Conservation (phyloP, 1,140 invertebrate species). For the Drosophila kohkoa region DNA sequence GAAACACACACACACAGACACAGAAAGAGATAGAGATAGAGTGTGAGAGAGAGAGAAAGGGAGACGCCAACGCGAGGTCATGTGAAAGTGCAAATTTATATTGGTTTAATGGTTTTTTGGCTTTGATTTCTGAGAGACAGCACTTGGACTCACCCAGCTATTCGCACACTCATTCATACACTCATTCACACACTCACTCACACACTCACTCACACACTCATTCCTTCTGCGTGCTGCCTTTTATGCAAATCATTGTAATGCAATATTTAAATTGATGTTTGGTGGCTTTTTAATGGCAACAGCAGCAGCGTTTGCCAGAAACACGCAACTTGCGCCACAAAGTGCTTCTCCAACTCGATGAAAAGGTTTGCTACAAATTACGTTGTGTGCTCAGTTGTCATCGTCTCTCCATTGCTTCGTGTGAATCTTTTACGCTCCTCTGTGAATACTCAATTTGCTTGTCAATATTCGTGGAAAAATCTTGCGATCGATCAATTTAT, state of each 20-base stretch:
- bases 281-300: conserved; percentile 70
- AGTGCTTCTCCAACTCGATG: conserved; percentile 10
- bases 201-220: conserved; percentile 14
- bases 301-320: conserved; percentile 26
- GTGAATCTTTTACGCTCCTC: no score
- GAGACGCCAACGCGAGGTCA: conserved; percentile 56
- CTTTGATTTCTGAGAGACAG: conserved; percentile 53
- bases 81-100: conserved; percentile 82
- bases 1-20: conserved; percentile 1
- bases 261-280: conserved; percentile 82
- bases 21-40: conserved; percentile 5
- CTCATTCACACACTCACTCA: conserved; percentile 28
- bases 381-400: no score
- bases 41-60: not conserved
- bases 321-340: conserved; percentile 55
- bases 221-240: conserved; percentile 46
- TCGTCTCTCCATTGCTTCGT: no score
- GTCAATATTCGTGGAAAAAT: no score
- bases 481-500: no score
- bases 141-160: conserved; percentile 27
- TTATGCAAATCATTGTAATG: conserved; percentile 82
- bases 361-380: not conserved
- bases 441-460: no score
- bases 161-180: conserved; percentile 40
- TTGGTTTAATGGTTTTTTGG: conserved; percentile 71